Base-by-base conservation (phyloP, 2,888 invertebrate genomes). In the Cremastobaeus sp. region DNA sequence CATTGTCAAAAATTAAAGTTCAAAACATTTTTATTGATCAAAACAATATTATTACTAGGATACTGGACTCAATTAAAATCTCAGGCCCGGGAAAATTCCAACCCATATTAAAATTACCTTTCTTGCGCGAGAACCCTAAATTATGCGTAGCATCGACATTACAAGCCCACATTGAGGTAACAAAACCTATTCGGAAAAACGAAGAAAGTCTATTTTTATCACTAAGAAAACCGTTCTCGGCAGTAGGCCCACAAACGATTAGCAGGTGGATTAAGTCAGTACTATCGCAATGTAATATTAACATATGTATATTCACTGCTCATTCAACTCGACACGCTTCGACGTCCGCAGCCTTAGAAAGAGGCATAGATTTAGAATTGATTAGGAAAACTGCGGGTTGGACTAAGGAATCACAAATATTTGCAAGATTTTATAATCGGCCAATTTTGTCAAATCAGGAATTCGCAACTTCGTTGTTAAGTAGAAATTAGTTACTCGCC, bases 261-360 rank as follows among this genome's bases (percentile, higher is more conserved):
- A 57, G 57, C 11, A 12, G 57, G 8, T 57, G 57, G 57, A 43
- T 57, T 14, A 57, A 45, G 15, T 32, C 32, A 1, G 32, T 41
- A 9, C 32, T 55, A 55, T 17, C 2, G 32, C 17, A 55, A 55
- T 37, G 28, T 39, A 28, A 28, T 2, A 41, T 55, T 20, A 21
- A 39, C 30, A 11, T 28, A 28, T 3, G 11, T 6, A 3, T 39
- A 6, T 54, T 39, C 12, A 37, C 37, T 11, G 39, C 54, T 8
- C 54, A 54, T 30, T 39, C 39, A 11, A 30, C 30, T 1, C 18
- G 2, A 39, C 39, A 4, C n/a, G n/a, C n/a, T n/a, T n/a, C n/a
- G n/a, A n/a, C n/a, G n/a, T n/a, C n/a, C n/a, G n/a, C n/a, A n/a
- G 54, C 54, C 4, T 39, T 54, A 11, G 17, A 28, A 17, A 39